These are phyloP conservation scores for Theristicus caerulescens DNA, from an alignment of 2,113 vertebrate genomes.

Conservation along the genomic window DNA sequence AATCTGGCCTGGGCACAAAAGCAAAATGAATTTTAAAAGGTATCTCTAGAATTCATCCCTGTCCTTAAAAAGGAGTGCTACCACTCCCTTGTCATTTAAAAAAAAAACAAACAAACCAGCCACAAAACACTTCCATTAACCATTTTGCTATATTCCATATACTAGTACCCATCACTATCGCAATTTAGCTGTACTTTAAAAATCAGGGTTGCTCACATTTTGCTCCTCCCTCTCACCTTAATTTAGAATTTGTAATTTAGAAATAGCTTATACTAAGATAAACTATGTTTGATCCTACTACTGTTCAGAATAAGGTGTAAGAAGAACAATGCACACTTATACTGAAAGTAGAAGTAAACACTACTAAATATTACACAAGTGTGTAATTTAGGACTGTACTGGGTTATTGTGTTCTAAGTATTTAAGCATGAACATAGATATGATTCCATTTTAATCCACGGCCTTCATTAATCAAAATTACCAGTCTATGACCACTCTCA, in stretches of 20 bases:
- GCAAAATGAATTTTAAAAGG: neutral
- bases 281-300: neutral
- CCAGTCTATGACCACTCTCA: neutral
- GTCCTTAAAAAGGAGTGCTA: neutral
- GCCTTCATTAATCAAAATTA: neutral
- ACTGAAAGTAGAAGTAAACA: neutral
- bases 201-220: fast-evolving
- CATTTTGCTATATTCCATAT: neutral
- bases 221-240: neutral
- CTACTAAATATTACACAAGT: neutral
- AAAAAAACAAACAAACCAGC: neutral
- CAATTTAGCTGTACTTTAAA: neutral
- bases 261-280: neutral
- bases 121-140: neutral
- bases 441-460: neutral
- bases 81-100: neutral
- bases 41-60: neutral
- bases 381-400: neutral
- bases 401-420: neutral
- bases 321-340: neutral
- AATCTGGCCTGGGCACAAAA: neutral
- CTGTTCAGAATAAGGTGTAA: neutral
- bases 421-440: neutral
- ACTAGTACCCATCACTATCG: neutral
- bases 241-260: neutral